A percentile compares a stretch with the other conserved stretches of the same genome.
phyloP scores from a whole-genome alignment of 2,888 invertebrate genomes.

The Iphiclides podalirius region DNA sequence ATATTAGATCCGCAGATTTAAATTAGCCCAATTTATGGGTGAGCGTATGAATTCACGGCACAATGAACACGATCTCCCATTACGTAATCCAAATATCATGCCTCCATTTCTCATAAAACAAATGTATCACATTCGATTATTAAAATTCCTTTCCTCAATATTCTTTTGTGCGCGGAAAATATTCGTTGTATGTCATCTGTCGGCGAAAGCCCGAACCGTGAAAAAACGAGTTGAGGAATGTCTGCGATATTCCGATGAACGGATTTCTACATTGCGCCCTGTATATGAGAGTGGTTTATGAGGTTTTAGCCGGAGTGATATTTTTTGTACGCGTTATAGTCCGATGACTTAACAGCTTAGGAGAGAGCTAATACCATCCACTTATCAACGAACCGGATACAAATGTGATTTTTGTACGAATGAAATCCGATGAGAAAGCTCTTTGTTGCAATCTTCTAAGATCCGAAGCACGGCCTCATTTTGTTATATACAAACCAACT shows the following conservation, averaged over 20 bases:
- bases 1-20: background rate
- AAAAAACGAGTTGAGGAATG: slow-evolving; percentile 16
- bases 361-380: too few relatives aligned
- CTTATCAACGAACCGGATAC: too few relatives aligned
- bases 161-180: slow-evolving; percentile 16
- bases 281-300: background rate
- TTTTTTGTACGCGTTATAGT: background rate
- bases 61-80: background rate
- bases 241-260: slow-evolving; percentile 16
- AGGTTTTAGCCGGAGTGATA: background rate
- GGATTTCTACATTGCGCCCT: slow-evolving; percentile 5
- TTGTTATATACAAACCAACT: too few relatives aligned
- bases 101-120: background rate
- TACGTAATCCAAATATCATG: background rate
- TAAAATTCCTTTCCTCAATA: slow-evolving; percentile 20
- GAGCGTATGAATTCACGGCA: background rate
- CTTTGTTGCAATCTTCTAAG: too few relatives aligned
- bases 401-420: too few relatives aligned
- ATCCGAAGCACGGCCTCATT: too few relatives aligned
- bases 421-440: too few relatives aligned
- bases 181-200: slow-evolving; percentile 8
- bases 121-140: slow-evolving; percentile 23
- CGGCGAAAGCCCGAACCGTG: slow-evolving; percentile 12
- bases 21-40: background rate
- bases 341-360: too few relatives aligned